phyloP scores from a whole-genome alignment of 2,888 invertebrate genomes.

The Alloplasta piceator region DNA sequence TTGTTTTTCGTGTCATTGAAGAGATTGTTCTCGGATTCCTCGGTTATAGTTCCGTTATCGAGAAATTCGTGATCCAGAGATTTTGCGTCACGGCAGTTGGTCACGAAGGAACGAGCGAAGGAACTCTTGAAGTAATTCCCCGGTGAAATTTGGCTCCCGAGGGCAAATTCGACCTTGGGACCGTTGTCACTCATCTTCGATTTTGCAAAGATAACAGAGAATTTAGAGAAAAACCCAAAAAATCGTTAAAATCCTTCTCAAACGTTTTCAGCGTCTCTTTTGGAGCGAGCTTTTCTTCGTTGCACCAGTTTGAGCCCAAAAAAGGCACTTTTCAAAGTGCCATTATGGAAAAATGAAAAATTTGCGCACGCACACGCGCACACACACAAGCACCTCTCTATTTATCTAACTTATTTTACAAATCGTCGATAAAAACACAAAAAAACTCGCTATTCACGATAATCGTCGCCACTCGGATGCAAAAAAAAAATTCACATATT shows the following conservation, averaged over 20 bases:
- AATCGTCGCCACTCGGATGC: neutral
- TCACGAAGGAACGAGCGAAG: constrained; percentile 85
- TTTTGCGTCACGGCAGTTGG: constrained; percentile 80
- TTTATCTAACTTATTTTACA: no score
- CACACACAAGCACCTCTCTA: no score
- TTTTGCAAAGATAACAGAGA: neutral
- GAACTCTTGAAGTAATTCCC: constrained; percentile 85
- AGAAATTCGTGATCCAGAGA: constrained; percentile 82
- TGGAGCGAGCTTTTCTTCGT: neutral
- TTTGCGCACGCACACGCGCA: no score
- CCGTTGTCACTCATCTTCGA: constrained; percentile 70
- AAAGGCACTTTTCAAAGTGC: no score
- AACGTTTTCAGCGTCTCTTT: neutral
- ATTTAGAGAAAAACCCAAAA: neutral
- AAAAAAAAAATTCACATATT: neutral
- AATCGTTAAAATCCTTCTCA: neutral
- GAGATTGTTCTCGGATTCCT: constrained; percentile 63
- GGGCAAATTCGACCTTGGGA: constrained; percentile 77
- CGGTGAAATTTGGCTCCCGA: constrained; percentile 80
- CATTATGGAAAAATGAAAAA: no score
- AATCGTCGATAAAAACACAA: neutral
- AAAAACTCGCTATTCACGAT: neutral
- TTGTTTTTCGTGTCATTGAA: constrained; percentile 69
- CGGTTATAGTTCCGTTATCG: constrained; percentile 68
- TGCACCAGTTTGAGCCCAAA: neutral